Conservation (phyloP, 2,888 invertebrate species). For the Sialis lutaria region DNA sequence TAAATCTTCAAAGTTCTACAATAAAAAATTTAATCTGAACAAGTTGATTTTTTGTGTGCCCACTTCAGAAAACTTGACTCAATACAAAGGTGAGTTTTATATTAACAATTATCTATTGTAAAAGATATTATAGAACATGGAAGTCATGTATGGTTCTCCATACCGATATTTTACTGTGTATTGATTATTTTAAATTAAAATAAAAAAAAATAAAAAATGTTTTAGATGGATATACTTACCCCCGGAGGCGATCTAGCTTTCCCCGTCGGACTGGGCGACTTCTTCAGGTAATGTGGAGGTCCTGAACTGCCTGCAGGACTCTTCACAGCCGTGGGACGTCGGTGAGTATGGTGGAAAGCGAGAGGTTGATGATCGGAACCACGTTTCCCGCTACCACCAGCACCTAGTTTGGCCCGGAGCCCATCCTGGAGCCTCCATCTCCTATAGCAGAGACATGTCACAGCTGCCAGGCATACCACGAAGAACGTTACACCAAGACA, state of each 20-base stretch:
- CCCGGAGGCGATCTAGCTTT: slow-evolving; percentile 38
- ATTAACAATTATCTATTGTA: too few species aligned
- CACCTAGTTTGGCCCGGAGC: slow-evolving; percentile 11
- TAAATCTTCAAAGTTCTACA: too few species aligned
- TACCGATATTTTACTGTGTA: too few species aligned
- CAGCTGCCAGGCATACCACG: slow-evolving; percentile 36
- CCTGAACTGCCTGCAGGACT: slow-evolving; percentile 61
- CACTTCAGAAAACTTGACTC: too few species aligned
- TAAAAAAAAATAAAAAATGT: too few species aligned
- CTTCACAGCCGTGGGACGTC: slow-evolving; percentile 65
- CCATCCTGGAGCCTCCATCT: slow-evolving; percentile 25
- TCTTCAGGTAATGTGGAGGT: slow-evolving; percentile 67
- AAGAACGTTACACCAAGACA: slow-evolving; percentile 42
- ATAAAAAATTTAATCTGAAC: too few species aligned
- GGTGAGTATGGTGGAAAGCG: slow-evolving; percentile 54
- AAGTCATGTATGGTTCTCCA: too few species aligned
- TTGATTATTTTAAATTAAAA: too few species aligned
- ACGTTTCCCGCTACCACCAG: slow-evolving; percentile 17
- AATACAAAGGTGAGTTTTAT: too few species aligned
- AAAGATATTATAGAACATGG: too few species aligned
- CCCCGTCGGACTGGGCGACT: slow-evolving; percentile 78
- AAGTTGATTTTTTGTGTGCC: too few species aligned
- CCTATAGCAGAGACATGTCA: slow-evolving; percentile 47
- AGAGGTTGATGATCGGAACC: slow-evolving; percentile 37
- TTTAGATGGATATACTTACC: too few species aligned